Conservation (phyloP, 2,113 vertebrate species). For the Accipiter cooperii region DNA sequence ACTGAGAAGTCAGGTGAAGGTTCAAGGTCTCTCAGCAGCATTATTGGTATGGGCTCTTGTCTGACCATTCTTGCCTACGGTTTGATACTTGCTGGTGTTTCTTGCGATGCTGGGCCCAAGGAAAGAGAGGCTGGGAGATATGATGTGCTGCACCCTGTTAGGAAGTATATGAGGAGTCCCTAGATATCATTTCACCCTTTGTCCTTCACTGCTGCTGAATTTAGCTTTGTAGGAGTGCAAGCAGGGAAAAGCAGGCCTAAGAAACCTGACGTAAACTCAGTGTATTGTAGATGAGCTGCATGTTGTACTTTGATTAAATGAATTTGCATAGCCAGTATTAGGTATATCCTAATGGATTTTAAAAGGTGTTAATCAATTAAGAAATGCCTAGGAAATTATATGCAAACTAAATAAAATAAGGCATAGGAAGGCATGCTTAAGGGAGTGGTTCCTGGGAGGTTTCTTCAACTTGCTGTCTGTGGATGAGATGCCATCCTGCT, state of each 20-base stretch:
- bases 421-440: background rate
- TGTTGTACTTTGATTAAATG: background rate
- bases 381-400: slow-evolving; percentile 1
- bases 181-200: background rate
- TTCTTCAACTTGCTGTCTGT: background rate
- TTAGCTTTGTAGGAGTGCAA: background rate
- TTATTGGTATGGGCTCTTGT: background rate
- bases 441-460: background rate
- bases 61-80: background rate
- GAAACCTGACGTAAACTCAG: background rate
- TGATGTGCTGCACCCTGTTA: background rate
- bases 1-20: background rate
- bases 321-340: slow-evolving; percentile 26
- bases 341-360: background rate
- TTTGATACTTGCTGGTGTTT: background rate
- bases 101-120: background rate
- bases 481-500: background rate
- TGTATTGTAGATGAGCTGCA: background rate
- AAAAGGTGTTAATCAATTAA: slow-evolving; percentile 39
- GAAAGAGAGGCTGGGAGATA: background rate
- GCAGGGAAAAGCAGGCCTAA: background rate
- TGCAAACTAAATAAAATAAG: background rate
- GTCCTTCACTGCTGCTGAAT: background rate
- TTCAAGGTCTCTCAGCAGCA: background rate
- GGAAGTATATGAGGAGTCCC: background rate